These are phyloP conservation scores for Euthynnus affinis DNA, from an alignment of 2,797 vertebrate species.

Conservation along the genomic window DNA sequence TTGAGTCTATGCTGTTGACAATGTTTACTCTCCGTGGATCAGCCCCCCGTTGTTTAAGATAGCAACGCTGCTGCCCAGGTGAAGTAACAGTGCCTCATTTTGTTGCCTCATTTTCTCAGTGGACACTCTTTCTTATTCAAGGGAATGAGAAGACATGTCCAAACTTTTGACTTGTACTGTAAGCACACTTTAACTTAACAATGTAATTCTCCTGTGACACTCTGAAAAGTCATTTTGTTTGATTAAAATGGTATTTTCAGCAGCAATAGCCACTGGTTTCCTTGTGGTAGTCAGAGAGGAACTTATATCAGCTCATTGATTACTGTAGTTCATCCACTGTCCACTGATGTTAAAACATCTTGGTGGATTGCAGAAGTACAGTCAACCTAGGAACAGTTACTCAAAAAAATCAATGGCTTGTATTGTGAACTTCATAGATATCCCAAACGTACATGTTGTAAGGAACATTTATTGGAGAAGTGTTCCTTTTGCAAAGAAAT, in stretches of 20 bases:
- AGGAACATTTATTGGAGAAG: neutral
- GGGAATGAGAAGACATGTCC: too few species aligned
- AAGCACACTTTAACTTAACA: constrained; percentile 26
- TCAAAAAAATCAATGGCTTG: neutral
- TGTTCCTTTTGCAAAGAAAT: neutral
- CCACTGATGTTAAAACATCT: constrained; percentile 6
- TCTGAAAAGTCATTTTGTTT: constrained; percentile 30
- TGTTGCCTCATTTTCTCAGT: constrained; percentile 23
- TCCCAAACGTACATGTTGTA: neutral
- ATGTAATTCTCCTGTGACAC: constrained; percentile 22
- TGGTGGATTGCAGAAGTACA: constrained; percentile 2
- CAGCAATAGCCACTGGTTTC: constrained; percentile 15
- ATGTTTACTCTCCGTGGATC: constrained; percentile 6
- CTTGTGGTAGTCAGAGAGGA: constrained; percentile 11
- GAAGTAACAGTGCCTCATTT: constrained; percentile 21
- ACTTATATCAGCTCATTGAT: constrained; percentile 7
- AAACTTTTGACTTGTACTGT: neutral
- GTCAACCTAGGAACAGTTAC: neutral
- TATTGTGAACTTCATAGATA: neutral
- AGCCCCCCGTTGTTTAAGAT: constrained; percentile 6
- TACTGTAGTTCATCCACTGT: neutral
- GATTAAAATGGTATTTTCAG: constrained; percentile 30
- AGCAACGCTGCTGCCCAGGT: neutral
- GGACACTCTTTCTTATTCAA: too few species aligned
- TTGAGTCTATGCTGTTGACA: neutral